Evolutionary conservation across 2,797 vertebrate genomes (phyloP), one percentile per base, ranked within the genome.

Genomic region (Xerus rutilus): DNA sequence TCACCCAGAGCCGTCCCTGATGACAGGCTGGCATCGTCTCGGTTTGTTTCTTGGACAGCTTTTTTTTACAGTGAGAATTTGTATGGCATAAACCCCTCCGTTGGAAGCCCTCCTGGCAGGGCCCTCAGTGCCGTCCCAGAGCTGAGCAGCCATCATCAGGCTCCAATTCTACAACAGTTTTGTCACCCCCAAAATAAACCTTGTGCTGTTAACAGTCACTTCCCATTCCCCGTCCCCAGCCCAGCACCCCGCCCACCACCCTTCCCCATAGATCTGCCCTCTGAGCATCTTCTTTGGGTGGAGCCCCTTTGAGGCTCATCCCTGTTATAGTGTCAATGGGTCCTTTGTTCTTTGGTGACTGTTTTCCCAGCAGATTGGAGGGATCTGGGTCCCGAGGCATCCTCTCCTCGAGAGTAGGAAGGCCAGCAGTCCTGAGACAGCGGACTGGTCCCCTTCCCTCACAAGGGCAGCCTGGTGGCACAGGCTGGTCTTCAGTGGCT

Each of bases 11-110:
- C 47, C 67, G 69, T 64, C 87, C n/a, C 28, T 9, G 1, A 62
- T 14, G 47, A 74, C 52, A 79, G 45, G 45, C 7, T 39, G 8
- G 39, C 13, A 10, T 23, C n/a, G 4, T 79, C 89, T 83, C 28
- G 17, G 4, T 18, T 73, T 79, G 52, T 81, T 47, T 85, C 69
- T 11, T 17, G 78, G 87, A 91, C 39, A 76, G 21, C 12, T 90
- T 47, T 93, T 70, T 87, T 93, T 70, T 87, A 7, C 30, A 82
- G 45, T 15, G 45, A n/a, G 43, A 47, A 84, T 72, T 84, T 91
- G 18, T 0, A 52, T 47, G 70, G 39, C 14, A 2, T 76, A 7
- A 30, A 43, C 30, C 52, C 70, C 18, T n/a, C 70, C 67, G 7
- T 88, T 86, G 25, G 25, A 87, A 72, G 28, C 54, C 54, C 20